phyloP scores from a whole-genome alignment of 2,113 vertebrate genomes.

The Petaurus breviceps region DNA sequence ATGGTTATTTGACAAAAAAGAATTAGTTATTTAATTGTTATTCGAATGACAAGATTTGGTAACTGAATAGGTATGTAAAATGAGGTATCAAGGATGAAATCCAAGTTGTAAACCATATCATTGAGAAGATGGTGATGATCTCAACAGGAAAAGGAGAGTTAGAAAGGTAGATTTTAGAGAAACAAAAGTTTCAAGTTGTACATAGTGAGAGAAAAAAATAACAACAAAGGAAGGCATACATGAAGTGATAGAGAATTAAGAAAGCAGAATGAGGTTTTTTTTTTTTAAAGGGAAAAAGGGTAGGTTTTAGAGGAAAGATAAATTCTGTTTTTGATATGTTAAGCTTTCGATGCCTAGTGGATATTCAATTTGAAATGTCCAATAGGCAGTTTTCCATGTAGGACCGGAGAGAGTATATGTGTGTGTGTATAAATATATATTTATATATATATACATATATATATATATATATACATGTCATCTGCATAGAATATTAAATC shows the following conservation, averaged over 20 bases:
- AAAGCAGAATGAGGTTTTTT: too few relatives aligned
- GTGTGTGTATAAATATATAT: too few relatives aligned
- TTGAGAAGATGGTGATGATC: neutral
- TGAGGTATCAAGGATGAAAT: neutral
- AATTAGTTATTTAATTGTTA: too few relatives aligned
- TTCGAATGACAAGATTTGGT: neutral
- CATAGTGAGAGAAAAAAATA: too few relatives aligned
- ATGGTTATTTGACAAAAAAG: neutral
- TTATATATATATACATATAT: too few relatives aligned
- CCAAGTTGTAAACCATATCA: neutral
- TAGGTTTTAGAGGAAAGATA: neutral
- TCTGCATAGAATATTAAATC: neutral
- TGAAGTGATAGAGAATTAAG: too few relatives aligned
- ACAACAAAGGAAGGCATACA: too few relatives aligned
- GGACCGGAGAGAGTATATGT: neutral
- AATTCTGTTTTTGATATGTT: neutral
- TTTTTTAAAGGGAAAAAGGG: too few relatives aligned
- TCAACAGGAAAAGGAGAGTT: neutral
- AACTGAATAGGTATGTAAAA: neutral
- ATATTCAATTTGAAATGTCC: neutral
- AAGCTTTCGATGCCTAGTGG: neutral
- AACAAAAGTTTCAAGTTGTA: neutral
- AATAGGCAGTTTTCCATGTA: neutral
- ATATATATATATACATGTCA: neutral
- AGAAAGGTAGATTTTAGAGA: neutral